phyloP scores from a whole-genome alignment of 2,797 vertebrate species.

The Sebastes elongatus region DNA sequence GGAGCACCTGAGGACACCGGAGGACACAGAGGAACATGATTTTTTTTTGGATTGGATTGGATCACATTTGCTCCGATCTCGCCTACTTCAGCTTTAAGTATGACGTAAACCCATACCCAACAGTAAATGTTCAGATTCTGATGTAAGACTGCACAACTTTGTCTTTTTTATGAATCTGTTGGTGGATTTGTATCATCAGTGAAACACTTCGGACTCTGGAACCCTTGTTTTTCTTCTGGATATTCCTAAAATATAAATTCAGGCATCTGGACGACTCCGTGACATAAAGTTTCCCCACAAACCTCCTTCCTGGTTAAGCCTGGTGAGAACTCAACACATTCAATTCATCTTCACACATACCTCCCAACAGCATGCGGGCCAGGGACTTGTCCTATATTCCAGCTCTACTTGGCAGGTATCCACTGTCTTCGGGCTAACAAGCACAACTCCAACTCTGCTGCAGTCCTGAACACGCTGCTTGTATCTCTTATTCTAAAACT shows the following conservation, averaged over 20 bases:
- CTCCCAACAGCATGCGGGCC: conserved; percentile 12
- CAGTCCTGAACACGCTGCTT: not conserved
- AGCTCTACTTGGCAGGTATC: conserved; percentile 34
- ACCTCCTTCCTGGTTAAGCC: not conserved
- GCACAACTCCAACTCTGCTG: not conserved
- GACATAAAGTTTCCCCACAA: not conserved
- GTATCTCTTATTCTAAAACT: not conserved
- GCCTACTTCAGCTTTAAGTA: too few species aligned
- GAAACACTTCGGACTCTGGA: not conserved
- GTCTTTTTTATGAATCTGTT: too few species aligned
- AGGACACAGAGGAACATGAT: too few species aligned
- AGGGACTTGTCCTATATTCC: conserved; percentile 42
- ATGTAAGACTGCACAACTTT: too few species aligned
- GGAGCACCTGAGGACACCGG: too few species aligned
- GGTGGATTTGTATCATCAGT: too few species aligned
- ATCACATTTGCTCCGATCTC: too few species aligned
- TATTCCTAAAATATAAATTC: not conserved
- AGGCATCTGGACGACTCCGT: not conserved
- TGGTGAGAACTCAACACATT: conserved; percentile 18
- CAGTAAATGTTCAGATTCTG: too few species aligned
- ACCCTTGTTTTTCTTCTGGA: not conserved
- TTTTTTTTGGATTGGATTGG: too few species aligned
- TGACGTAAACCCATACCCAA: too few species aligned
- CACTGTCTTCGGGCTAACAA: conserved; percentile 29
- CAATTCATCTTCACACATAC: conserved; percentile 18